Percentiles rank a stretch among this genome's conserved stretches.
Conservation (phyloP, 2,113 vertebrate species). For the Chloropsis cyanopogon region DNA sequence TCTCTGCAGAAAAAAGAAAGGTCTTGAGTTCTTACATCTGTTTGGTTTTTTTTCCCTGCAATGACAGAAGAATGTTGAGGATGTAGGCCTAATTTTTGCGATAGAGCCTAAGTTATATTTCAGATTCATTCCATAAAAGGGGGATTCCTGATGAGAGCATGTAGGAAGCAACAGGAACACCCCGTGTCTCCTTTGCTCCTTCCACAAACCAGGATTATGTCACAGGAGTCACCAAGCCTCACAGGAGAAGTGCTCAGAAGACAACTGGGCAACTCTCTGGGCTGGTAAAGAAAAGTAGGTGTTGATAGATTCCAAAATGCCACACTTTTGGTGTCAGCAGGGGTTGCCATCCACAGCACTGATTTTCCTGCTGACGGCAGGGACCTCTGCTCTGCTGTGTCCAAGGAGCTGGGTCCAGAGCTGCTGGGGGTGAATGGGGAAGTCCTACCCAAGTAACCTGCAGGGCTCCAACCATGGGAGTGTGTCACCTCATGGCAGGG, state of each 20-base stretch:
- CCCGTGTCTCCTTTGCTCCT: not conserved
- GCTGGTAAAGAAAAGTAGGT: not conserved
- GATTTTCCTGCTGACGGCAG: not conserved
- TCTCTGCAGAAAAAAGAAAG: not conserved
- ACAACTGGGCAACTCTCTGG: not conserved
- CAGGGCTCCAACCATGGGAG: not conserved
- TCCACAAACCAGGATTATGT: not conserved
- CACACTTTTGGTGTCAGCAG: not conserved
- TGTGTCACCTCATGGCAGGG: not conserved
- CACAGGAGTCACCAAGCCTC: not conserved
- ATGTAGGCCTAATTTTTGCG: not conserved
- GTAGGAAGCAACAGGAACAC: not conserved
- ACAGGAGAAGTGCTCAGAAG: too few relatives aligned
- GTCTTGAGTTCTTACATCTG: not conserved
- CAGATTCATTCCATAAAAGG: not conserved
- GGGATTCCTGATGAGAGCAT: not conserved
- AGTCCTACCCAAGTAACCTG: not conserved
- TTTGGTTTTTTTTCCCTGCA: not conserved
- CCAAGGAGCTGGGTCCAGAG: too few relatives aligned
- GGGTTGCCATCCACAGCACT: too few relatives aligned
- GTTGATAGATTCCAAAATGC: not conserved
- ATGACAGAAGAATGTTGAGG: not conserved
- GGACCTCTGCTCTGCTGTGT: not conserved
- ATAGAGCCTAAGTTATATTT: not conserved
- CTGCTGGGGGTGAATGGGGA: not conserved